Evolutionary conservation across 2,797 vertebrate genomes (phyloP).

Genomic region (Galaxias olidus): DNA sequence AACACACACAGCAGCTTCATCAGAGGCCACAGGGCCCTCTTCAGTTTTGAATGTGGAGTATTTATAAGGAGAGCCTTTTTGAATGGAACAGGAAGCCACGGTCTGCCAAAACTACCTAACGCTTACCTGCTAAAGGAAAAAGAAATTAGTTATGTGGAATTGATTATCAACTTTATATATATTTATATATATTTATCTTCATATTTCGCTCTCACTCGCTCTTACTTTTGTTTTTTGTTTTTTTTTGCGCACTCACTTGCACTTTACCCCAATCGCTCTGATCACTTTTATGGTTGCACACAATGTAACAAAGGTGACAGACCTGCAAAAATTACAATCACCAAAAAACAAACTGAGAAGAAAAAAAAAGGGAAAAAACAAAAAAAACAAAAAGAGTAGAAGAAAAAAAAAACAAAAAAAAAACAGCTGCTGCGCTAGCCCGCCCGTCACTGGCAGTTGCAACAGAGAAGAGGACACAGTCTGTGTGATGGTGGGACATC

Average conservation of each 20-base stretch:
- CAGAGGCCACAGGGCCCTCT: conserved; percentile 89
- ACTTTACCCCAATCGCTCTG: conserved; percentile 80
- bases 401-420: conserved; percentile 77
- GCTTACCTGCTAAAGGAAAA: conserved; percentile 94
- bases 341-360: conserved; percentile 84
- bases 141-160: conserved; percentile 92
- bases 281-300: conserved; percentile 89
- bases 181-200: conserved; percentile 67
- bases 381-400: neutral
- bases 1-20: conserved; percentile 99
- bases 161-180: conserved; percentile 95
- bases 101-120: conserved; percentile 89
- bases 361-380: conserved; percentile 68
- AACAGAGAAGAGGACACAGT: conserved; percentile 97
- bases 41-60: conserved; percentile 95
- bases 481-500: conserved; percentile 90
- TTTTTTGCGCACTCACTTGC: conserved; percentile 53
- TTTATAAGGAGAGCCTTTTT: conserved; percentile 91
- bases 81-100: conserved; percentile 89
- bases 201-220: conserved; percentile 43
- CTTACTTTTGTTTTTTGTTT: conserved; percentile 32
- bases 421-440: conserved; percentile 56
- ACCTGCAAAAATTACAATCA: conserved; percentile 97
- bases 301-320: conserved; percentile 99
- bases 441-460: conserved; percentile 97